phyloP scores from a whole-genome alignment of 2,888 invertebrate genomes.

The Hylaea fasciaria region DNA sequence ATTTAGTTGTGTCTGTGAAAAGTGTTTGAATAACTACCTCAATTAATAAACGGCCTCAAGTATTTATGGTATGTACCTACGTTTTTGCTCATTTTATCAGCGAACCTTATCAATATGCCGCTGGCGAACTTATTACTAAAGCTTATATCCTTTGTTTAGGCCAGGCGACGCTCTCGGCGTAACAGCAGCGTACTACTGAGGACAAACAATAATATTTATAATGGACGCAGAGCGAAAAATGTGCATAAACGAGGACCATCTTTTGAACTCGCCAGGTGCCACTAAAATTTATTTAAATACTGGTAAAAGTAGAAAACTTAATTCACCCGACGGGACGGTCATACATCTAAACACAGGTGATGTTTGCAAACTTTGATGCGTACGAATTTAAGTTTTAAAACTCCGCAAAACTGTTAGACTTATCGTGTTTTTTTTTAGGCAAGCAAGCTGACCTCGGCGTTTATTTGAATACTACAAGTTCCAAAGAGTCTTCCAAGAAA shows the following conservation, averaged over 20 bases:
- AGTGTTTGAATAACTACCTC: background rate
- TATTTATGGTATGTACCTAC: conserved; percentile 53
- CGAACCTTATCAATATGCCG: conserved; percentile 63
- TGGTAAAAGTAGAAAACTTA: conserved; percentile 69
- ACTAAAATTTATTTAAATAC: conserved; percentile 79
- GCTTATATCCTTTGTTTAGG: conserved; percentile 81
- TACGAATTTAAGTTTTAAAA: background rate
- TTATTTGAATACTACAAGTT: conserved; percentile 78
- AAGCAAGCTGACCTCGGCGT: conserved; percentile 77
- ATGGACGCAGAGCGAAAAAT: conserved; percentile 78
- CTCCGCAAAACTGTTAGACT: background rate
- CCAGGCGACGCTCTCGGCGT: conserved; percentile 70
- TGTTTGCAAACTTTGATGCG: conserved; percentile 33
- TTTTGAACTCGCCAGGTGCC: conserved; percentile 73
- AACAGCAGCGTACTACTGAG: conserved; percentile 57
- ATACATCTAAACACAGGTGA: conserved; percentile 81
- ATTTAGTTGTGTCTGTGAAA: conserved; percentile 16
- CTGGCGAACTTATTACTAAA: conserved; percentile 71
- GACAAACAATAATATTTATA: conserved; percentile 56
- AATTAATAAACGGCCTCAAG: conserved; percentile 8
- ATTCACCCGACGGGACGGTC: conserved; percentile 71
- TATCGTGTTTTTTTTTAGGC: conserved; percentile 61
- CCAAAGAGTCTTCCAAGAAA: conserved; percentile 81
- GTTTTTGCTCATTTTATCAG: conserved; percentile 63
- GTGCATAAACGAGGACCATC: conserved; percentile 73